Base-by-base conservation (phyloP, 2,113 vertebrate genomes). In the Zapus hudsonius region DNA sequence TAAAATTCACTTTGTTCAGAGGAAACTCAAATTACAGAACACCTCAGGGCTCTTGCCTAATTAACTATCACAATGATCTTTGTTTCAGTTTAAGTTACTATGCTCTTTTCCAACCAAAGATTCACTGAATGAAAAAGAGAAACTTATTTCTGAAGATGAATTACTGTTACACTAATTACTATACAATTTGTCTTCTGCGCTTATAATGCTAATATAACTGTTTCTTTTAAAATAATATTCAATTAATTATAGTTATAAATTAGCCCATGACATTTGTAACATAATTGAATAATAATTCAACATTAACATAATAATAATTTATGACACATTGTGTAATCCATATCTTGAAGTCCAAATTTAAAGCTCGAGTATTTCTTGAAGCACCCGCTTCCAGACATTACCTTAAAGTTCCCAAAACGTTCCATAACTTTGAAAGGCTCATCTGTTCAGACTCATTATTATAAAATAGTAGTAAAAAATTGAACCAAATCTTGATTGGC, bases 361-460 rank as follows among this genome's bases (percentile, higher is more conserved):
- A 23, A 70, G 23, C 0, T 23, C 47, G 79, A n/a, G 19, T 36
- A 10, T 22, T 3, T 57, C 33, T 84, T 93, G 82, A 66, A 33
- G 16, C 20, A 86, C 6, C 83, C 47, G 52, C 10, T 13, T 33
- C 9, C 78, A 57, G 1, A 13, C 1, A 38, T 87, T 40, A 87
- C 10, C 7, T 93, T 23, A 57, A 75, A 16, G 85, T 91, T 10
- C 9, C 11, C 33, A 63, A 94, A 82, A n/a, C 29, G 87, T 85
- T 95, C 95, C 87, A 95, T 15, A 76, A 91, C 87, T 95, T 95
- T 97, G 96, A 89, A 87, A 92, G 66, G 61, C 52, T 96, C 93
- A 97, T 96, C 92, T 91, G 74, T 91, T 95, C 47, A 81, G 78
- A 83, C 94, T 92, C 89, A 89, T 96, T 97, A 93, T 97, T 66